Conservation (phyloP, 1,140 invertebrate species). For the Euura lappo region DNA sequence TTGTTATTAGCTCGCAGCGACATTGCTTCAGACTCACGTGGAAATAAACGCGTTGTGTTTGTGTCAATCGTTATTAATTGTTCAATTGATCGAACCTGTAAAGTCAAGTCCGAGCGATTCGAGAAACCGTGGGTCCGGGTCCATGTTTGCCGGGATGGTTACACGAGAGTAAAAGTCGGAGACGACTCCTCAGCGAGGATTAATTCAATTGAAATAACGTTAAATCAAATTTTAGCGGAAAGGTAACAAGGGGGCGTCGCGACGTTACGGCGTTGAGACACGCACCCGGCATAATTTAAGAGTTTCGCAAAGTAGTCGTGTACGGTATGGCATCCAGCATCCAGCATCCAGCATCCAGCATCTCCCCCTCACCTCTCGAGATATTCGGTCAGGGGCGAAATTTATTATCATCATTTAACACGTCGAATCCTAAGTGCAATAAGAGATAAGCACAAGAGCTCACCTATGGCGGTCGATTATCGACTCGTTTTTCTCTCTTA, state of each 20-base stretch:
- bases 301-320: not conserved
- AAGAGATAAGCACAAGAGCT: not conserved
- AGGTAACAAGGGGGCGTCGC: slow-evolving; percentile 55
- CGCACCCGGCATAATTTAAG: slow-evolving; percentile 51
- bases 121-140: too few species aligned
- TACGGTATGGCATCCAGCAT: too few species aligned
- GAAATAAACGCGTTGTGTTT: slow-evolving; percentile 17
- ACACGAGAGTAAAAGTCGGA: too few species aligned
- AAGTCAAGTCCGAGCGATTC: too few species aligned
- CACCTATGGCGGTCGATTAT: too few species aligned
- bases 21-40: not conserved
- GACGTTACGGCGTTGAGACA: slow-evolving; percentile 53
- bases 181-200: slow-evolving; percentile 27
- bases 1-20: too few species aligned
- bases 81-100: too few species aligned
- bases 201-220: slow-evolving; percentile 49
- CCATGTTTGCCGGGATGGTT: too few species aligned
- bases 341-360: too few species aligned
- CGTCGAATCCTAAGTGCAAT: slow-evolving; percentile 3
- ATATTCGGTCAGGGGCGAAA: not conserved
- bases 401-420: not conserved
- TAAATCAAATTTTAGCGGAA: slow-evolving; percentile 56
- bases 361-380: not conserved
- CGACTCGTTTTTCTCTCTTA: too few species aligned
- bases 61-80: too few species aligned